Conservation (phyloP, 2,888 invertebrate genomes). For the Melipona bicolor region DNA sequence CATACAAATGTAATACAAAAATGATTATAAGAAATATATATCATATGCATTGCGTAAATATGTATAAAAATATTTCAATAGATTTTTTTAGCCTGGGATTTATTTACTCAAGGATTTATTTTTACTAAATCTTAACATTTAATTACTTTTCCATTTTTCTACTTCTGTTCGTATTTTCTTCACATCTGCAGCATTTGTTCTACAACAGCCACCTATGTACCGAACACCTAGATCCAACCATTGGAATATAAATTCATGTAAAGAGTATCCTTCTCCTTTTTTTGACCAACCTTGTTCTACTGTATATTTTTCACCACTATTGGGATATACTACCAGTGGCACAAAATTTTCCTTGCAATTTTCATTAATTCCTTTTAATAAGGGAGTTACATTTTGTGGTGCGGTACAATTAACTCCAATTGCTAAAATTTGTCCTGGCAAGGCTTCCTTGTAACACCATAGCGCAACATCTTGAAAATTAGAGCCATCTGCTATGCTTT, state of each 20-base stretch:
- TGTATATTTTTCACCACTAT: slow-evolving; percentile 94
- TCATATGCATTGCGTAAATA: background rate
- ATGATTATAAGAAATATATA: background rate
- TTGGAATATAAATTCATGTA: slow-evolving; percentile 90
- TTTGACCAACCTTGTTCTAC: slow-evolving; percentile 86
- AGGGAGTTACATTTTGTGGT: slow-evolving; percentile 87
- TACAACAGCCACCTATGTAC: slow-evolving; percentile 96
- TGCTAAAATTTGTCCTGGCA: slow-evolving; percentile 85
- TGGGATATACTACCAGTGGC: slow-evolving; percentile 95
- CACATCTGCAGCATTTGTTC: slow-evolving; percentile 92
- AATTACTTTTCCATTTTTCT: slow-evolving; percentile 19
- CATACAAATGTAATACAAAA: background rate
- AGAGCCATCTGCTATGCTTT: slow-evolving; percentile 91
- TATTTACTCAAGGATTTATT: background rate
- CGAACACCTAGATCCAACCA: slow-evolving; percentile 93
- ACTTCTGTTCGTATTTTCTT: slow-evolving; percentile 55
- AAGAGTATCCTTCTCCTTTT: slow-evolving; percentile 88
- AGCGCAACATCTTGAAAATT: slow-evolving; percentile 90
- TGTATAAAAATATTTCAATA: slow-evolving; percentile 1
- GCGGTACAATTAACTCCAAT: slow-evolving; percentile 95
- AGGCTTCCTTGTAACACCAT: slow-evolving; percentile 86
- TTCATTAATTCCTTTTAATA: slow-evolving; percentile 87
- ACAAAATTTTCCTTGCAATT: slow-evolving; percentile 85
- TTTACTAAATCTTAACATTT: slow-evolving; percentile 4
- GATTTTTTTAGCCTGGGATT: background rate